Conservation (phyloP, 2,888 invertebrate genomes). For the Tenthredo livida region DNA sequence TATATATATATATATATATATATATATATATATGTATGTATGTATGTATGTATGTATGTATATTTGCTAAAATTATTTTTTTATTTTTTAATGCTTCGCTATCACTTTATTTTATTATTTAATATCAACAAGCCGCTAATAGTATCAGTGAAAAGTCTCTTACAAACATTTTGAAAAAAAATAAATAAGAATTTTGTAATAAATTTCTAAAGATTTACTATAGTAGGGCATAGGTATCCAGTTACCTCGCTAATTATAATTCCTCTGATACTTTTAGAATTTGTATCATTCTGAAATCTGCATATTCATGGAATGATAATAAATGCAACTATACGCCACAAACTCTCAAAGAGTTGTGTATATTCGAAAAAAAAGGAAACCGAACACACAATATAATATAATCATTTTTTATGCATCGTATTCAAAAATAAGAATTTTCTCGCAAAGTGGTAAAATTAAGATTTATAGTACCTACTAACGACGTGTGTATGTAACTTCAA, state of each 20-base stretch:
- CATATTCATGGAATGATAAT: not conserved
- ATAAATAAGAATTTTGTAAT: not conserved
- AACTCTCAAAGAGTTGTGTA: not conserved
- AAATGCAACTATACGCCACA: not conserved
- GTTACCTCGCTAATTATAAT: not conserved
- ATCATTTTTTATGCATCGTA: not conserved
- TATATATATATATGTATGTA: slow-evolving; percentile 15
- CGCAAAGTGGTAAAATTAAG: not conserved
- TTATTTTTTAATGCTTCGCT: slow-evolving; percentile 30
- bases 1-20: slow-evolving; percentile 20
- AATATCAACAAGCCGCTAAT: not conserved
- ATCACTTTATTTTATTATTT: slow-evolving; percentile 33
- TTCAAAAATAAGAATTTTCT: not conserved
- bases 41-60: not conserved
- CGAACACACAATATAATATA: not conserved
- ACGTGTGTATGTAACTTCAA: not conserved
- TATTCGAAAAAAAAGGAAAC: not conserved
- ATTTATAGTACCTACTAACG: not conserved
- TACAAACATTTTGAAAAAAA: not conserved
- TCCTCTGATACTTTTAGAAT: not conserved
- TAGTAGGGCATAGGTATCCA: too few species aligned
- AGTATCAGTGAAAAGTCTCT: slow-evolving; percentile 4
- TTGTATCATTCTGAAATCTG: not conserved
- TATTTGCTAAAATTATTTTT: slow-evolving; percentile 30
- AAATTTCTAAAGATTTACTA: not conserved